A percentile compares a stretch with the other conserved stretches of the same genome.
phyloP scores from a whole-genome alignment of 2,797 vertebrate species.

The Lepidocolaptes lacrymiger region DNA sequence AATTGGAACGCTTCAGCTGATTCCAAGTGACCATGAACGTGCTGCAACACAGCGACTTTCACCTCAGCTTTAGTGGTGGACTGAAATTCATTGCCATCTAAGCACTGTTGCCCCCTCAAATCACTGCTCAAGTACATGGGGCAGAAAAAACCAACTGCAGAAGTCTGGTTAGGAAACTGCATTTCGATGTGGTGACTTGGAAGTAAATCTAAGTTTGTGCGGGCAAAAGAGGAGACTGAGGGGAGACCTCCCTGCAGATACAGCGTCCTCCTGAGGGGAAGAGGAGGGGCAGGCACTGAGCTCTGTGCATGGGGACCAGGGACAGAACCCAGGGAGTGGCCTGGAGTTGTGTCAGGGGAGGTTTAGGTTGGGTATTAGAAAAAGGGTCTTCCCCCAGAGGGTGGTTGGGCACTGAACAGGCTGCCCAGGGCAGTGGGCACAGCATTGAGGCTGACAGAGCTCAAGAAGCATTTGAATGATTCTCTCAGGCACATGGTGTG shows the following conservation, averaged over 20 bases:
- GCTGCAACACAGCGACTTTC: slow-evolving; percentile 39
- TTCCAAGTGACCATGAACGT: slow-evolving; percentile 62
- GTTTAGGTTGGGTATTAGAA: not conserved
- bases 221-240: not conserved
- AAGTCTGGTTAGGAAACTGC: not conserved
- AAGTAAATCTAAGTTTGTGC: not conserved
- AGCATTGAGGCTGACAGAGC: not conserved
- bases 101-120: not conserved
- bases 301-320: too few species aligned
- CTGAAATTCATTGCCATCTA: not conserved
- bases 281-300: not conserved
- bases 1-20: slow-evolving; percentile 69
- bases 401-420: not conserved
- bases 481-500: not conserved
- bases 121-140: not conserved
- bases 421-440: not conserved
- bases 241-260: not conserved
- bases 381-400: not conserved
- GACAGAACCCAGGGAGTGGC: not conserved
- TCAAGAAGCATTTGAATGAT: not conserved
- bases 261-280: not conserved
- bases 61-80: slow-evolving; percentile 25
- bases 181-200: not conserved
- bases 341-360: not conserved
- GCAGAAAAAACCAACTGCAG: not conserved